Conservation (phyloP, 2,113 vertebrate species). For the Coregonus clupeaformis region DNA sequence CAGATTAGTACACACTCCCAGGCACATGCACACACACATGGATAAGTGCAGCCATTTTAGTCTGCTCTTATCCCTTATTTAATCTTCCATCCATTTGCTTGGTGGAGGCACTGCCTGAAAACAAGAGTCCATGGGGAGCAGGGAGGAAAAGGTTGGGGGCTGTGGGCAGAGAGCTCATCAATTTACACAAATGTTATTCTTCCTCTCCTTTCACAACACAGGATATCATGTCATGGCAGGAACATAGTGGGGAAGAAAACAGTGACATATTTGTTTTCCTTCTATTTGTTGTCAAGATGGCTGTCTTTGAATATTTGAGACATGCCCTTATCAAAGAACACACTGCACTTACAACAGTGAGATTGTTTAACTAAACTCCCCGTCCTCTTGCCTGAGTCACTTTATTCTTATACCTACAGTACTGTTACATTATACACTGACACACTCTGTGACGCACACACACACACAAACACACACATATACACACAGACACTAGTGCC, state of each 20-base stretch:
- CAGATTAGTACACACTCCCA: neutral
- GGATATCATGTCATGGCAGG: neutral
- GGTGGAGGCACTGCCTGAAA: constrained; percentile 4
- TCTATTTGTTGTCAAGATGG: too few relatives aligned
- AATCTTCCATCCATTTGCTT: neutral
- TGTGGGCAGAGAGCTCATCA: neutral
- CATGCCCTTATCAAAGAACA: too few relatives aligned
- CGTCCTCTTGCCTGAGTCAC: too few relatives aligned
- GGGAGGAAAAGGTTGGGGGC: neutral
- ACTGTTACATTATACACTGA: neutral
- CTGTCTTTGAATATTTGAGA: too few relatives aligned
- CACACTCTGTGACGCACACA: constrained; percentile 2
- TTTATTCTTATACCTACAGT: too few relatives aligned
- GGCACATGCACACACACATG: neutral
- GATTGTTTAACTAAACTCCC: too few relatives aligned
- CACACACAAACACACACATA: constrained; percentile 1
- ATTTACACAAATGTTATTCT: neutral
- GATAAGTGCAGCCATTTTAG: constrained; percentile 7
- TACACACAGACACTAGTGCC: neutral
- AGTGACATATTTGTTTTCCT: too few relatives aligned
- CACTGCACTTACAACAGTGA: too few relatives aligned
- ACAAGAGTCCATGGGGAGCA: neutral
- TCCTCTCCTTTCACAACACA: neutral
- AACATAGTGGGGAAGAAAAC: neutral
- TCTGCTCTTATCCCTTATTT: neutral